These are phyloP conservation scores for Helleia helle DNA, from an alignment of 2,888 invertebrate genomes.

Conservation along the genomic window DNA sequence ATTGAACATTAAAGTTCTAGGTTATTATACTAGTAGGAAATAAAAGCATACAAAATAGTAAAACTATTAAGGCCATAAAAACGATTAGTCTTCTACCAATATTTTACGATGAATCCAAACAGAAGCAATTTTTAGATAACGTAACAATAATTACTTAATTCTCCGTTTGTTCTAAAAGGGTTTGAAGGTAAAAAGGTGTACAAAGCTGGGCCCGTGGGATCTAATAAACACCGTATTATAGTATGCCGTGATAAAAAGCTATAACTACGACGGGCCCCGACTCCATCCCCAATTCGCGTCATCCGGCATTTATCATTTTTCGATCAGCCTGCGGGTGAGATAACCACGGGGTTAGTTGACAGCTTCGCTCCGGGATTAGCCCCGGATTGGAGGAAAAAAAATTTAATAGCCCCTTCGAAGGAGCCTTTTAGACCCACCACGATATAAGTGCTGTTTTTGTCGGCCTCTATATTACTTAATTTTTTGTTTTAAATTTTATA, in stretches of 20 bases:
- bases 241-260: constrained; percentile 19
- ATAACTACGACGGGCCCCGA: constrained; percentile 22
- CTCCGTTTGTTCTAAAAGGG: not conserved
- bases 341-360: constrained; percentile 49
- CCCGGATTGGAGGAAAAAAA: constrained; percentile 45
- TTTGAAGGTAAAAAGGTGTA: not conserved
- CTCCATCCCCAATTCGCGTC: constrained; percentile 34
- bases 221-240: constrained; percentile 19
- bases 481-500: constrained; percentile 2
- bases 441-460: constrained; percentile 25
- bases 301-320: constrained; percentile 43
- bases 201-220: constrained; percentile 4
- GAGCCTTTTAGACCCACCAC: constrained; percentile 33
- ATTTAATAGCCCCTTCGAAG: constrained; percentile 50
- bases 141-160: constrained; percentile 1
- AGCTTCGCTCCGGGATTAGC: constrained; percentile 60
- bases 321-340: constrained; percentile 38
- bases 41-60: too few relatives aligned
- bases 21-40: too few relatives aligned
- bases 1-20: too few relatives aligned
- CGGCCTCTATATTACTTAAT: constrained; percentile 21
- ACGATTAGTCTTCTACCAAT: too few relatives aligned
- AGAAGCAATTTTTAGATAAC: too few relatives aligned
- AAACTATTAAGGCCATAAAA: too few relatives aligned
- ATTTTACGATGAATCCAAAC: too few relatives aligned